Evolutionary conservation across 64 coral and sea anemone species (phyloP).

Genomic region (Montipora cactus): DNA sequence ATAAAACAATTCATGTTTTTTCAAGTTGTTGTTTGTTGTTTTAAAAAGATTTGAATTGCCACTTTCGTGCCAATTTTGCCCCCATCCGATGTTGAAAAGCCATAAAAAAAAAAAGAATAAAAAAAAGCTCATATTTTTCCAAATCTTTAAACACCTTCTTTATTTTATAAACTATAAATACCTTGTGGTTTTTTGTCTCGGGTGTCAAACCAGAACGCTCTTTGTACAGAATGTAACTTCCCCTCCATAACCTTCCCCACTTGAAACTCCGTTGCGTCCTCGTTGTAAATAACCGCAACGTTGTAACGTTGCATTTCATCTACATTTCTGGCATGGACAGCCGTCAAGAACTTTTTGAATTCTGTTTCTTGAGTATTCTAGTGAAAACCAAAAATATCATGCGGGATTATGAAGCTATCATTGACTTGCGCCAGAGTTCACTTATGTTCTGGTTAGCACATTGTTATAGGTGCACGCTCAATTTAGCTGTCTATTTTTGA

Average conservation of each 20-base stretch:
- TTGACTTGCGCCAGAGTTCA: not conserved
- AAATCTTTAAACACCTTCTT: not conserved
- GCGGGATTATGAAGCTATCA: not conserved
- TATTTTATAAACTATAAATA: not conserved
- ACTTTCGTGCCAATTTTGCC: too few relatives aligned
- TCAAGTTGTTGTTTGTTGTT: too few relatives aligned
- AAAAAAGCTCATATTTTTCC: not conserved
- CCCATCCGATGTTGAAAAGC: too few relatives aligned
- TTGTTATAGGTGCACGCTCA: too few relatives aligned
- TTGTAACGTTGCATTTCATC: not conserved
- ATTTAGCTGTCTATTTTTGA: too few relatives aligned
- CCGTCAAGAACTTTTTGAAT: not conserved
- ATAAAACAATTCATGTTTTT: not conserved
- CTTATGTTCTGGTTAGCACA: too few relatives aligned
- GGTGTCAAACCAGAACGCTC: not conserved
- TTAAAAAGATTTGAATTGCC: not conserved
- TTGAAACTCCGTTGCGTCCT: not conserved
- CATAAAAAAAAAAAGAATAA: too few relatives aligned
- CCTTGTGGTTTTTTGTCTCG: not conserved
- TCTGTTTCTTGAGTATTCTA: not conserved
- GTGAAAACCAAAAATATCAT: not conserved
- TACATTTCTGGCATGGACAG: not conserved
- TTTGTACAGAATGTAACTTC: not conserved
- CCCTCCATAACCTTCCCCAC: not conserved
- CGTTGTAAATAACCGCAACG: not conserved